Evolutionary conservation across 2,113 vertebrate genomes (phyloP).

Genomic region (Aldabrachelys gigantea): DNA sequence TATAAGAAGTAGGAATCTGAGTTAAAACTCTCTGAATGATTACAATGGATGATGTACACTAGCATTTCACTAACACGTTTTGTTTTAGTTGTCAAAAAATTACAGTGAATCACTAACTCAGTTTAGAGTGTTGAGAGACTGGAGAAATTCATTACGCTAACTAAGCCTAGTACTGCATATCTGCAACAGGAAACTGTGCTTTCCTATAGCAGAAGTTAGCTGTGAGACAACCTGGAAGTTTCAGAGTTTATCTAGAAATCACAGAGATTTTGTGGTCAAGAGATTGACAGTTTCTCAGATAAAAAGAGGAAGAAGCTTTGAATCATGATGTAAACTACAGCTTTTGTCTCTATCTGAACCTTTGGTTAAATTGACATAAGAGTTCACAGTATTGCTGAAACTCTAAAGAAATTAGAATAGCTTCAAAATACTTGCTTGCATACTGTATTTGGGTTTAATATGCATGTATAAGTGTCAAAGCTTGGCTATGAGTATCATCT

Average conservation of each 20-base stretch:
- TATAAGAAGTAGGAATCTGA: background rate
- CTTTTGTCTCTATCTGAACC: accelerated
- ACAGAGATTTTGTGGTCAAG: background rate
- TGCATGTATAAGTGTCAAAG: background rate
- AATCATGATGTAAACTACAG: background rate
- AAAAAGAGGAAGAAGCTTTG: background rate
- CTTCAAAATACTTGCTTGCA: background rate
- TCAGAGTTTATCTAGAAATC: background rate
- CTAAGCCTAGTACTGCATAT: background rate
- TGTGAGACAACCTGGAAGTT: background rate
- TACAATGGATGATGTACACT: background rate
- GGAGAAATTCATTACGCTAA: background rate
- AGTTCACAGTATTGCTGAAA: background rate
- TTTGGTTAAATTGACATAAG: background rate
- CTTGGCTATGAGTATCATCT: background rate
- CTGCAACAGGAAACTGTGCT: background rate
- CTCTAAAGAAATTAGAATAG: background rate
- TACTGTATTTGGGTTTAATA: background rate
- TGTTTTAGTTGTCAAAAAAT: background rate
- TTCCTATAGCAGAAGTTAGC: background rate
- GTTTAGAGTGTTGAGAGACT: background rate
- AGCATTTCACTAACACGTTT: background rate
- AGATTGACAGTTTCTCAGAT: background rate
- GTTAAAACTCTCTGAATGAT: background rate
- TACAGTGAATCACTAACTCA: background rate